phyloP scores from a whole-genome alignment of 2,113 vertebrate species.

The Centrocercus urophasianus region DNA sequence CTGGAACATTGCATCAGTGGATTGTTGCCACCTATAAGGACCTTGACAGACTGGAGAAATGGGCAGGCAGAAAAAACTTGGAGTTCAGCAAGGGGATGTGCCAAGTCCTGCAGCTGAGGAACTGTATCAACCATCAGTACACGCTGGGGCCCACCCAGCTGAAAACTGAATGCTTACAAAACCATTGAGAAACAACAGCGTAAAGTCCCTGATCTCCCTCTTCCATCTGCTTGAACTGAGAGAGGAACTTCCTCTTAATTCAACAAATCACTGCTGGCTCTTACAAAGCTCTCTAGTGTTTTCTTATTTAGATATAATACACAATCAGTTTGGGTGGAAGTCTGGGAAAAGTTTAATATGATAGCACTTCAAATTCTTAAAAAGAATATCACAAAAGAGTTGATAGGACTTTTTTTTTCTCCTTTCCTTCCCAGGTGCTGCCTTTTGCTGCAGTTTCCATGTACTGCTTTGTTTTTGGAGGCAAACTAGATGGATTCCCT shows the following conservation, averaged over 20 bases:
- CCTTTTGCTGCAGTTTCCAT: neutral
- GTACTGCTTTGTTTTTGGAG: neutral
- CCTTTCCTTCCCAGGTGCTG: neutral
- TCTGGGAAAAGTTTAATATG: neutral
- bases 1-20: neutral
- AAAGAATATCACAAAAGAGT: neutral
- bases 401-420: neutral
- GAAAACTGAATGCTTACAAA: neutral
- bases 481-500: neutral
- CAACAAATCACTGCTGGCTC: neutral
- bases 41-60: neutral
- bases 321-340: neutral
- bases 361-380: neutral
- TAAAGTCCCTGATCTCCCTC: neutral
- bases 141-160: neutral
- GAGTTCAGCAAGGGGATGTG: neutral
- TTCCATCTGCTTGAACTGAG: neutral
- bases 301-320: neutral
- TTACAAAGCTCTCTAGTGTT: neutral
- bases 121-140: neutral
- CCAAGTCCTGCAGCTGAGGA: neutral
- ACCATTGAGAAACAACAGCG: neutral
- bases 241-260: neutral
- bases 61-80: neutral
- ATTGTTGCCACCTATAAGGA: neutral